Conservation (phyloP, 1,140 invertebrate genomes). For the Hesperophylax magnus region DNA sequence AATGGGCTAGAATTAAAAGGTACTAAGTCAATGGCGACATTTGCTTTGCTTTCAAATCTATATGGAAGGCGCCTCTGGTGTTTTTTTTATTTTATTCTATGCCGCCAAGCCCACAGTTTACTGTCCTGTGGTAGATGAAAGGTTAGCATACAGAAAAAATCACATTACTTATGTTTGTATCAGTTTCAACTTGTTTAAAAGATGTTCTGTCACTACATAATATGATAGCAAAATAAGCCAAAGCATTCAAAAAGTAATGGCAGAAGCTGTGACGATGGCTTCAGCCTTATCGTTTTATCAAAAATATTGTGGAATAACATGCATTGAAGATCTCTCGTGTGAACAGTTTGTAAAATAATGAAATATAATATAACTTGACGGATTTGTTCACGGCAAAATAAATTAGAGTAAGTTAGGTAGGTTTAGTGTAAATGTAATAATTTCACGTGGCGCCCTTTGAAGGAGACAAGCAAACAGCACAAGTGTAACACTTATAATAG, state of each 20-base stretch:
- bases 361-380: background rate
- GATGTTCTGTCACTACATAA: background rate
- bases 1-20: too few relatives aligned
- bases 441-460: background rate
- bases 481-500: slow-evolving; percentile 11
- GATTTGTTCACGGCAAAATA: slow-evolving; percentile 15
- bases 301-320: slow-evolving; percentile 3
- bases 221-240: background rate
- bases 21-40: too few relatives aligned
- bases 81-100: too few relatives aligned
- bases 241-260: background rate
- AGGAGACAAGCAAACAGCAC: background rate
- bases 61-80: too few relatives aligned
- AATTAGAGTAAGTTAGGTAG: slow-evolving; percentile 2
- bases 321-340: slow-evolving; percentile 21
- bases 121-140: too few relatives aligned
- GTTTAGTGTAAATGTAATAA: background rate
- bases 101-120: too few relatives aligned
- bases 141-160: too few relatives aligned
- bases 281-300: slow-evolving; percentile 23
- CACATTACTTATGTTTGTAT: too few relatives aligned
- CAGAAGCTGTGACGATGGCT: background rate
- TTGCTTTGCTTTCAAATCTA: too few relatives aligned
- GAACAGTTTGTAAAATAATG: slow-evolving; percentile 20
- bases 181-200: background rate